Base-by-base conservation (phyloP, 2,113 vertebrate genomes). In the Charadrius vociferus region DNA sequence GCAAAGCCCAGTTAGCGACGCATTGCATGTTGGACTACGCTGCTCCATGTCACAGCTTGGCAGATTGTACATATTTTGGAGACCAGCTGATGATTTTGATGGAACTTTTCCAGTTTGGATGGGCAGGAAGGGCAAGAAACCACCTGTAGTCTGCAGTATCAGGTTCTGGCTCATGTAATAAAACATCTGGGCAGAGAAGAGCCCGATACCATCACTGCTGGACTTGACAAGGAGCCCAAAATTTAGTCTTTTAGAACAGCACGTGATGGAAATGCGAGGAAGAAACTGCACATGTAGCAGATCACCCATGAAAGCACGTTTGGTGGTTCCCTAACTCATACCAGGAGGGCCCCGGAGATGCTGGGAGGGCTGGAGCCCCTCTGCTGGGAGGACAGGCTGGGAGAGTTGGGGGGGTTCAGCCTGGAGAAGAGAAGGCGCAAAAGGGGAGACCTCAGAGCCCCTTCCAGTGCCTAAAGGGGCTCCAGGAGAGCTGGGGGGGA, bases 41-140 rank as follows among this genome's bases (percentile, higher is more conserved):
- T 8, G 53, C 61, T 16, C 43, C 68, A 12, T 18, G 29, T 11
- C 36, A 1, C 53, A 26, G 0, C 18, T 53, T 9, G 32, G 4
- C 0, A 14, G 17, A 27, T 3, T 20, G 14, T 3, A 3, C 1
- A 0, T 13, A 14, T 15, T 62, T n/a, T 41, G 58, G 58, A 29
- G 58, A 30, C 27, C 47, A 52, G 37, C 10, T 34, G 37, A 62
- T 22, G 34, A 18, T 30, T 62, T 56, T n/a, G 23, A 39, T 8
- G 2, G 4, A 63, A 30, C 23, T 41, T n/a, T 56, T 20, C n/a
- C 21, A 24, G 30, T 65, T 65, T 49, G 15, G n/a, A n/a, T 6
- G 29, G 67, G 67, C 58, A 72, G 49, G 41, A 81, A n/a, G 49
- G 24, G n/a, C 18, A 24, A 45, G 58, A 39, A 30, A 15, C 30